These are phyloP conservation scores for Listrodromus nycthemerus DNA, from an alignment of 2,888 invertebrate genomes.

Conservation along the genomic window DNA sequence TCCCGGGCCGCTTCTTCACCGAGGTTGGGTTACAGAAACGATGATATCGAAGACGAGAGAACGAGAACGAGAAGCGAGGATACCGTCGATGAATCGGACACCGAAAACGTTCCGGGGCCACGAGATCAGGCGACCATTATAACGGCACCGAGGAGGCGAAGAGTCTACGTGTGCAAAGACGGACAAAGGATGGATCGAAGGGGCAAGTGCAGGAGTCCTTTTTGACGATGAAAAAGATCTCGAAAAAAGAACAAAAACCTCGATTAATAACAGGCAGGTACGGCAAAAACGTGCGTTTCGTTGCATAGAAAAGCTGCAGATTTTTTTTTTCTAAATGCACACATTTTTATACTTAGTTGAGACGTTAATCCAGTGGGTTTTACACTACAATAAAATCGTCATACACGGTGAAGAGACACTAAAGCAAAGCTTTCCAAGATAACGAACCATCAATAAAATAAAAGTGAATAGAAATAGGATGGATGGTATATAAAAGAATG, in stretches of 20 bases:
- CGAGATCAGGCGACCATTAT: slow-evolving; percentile 71
- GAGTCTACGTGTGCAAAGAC: slow-evolving; percentile 67
- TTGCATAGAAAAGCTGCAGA: neutral
- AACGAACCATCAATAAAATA: too few species aligned
- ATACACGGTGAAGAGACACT: too few species aligned
- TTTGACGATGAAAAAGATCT: slow-evolving; percentile 60
- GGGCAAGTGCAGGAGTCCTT: slow-evolving; percentile 75
- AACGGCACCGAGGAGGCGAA: slow-evolving; percentile 70
- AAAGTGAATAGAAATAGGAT: too few species aligned
- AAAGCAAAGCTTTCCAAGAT: too few species aligned
- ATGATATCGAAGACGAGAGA: neutral
- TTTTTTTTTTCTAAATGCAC: neutral
- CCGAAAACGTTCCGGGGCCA: slow-evolving; percentile 24
- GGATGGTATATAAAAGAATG: too few species aligned
- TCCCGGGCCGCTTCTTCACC: neutral
- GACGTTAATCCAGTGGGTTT: too few species aligned
- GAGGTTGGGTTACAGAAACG: neutral
- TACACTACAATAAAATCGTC: too few species aligned
- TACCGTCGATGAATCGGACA: neutral
- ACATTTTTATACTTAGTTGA: too few species aligned
- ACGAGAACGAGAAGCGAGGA: neutral
- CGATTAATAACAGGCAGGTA: neutral
- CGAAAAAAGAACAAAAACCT: neutral
- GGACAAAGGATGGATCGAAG: slow-evolving; percentile 75
- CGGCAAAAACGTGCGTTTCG: neutral